Conservation (phyloP, 2,113 vertebrate genomes). For the Meleagris gallopavo region DNA sequence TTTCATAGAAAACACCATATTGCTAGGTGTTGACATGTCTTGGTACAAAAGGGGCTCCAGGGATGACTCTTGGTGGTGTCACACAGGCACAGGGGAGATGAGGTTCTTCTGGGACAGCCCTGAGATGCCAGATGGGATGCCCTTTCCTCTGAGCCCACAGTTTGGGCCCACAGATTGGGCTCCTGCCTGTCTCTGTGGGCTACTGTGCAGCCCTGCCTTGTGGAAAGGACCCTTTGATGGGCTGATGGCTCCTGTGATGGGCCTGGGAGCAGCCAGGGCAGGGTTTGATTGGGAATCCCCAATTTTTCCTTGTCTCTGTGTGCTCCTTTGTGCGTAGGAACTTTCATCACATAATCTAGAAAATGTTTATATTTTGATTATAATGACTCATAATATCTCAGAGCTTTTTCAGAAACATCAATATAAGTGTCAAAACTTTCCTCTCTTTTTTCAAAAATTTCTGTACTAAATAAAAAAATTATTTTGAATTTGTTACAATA, state of each 20-base stretch:
- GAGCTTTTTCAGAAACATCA: background rate
- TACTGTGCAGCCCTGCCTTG: background rate
- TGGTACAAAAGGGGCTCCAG: background rate
- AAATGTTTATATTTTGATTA: background rate
- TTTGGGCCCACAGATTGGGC: background rate
- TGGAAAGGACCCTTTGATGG: background rate
- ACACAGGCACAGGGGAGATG: background rate
- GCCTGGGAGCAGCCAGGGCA: background rate
- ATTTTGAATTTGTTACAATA: background rate
- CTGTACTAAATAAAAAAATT: background rate
- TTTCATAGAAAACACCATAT: background rate
- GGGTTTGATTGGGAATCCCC: rapidly evolving
- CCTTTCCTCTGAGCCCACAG: background rate
- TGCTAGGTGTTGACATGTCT: background rate
- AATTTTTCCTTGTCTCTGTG: background rate
- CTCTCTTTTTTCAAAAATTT: background rate
- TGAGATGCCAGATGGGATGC: background rate
- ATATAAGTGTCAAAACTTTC: background rate
- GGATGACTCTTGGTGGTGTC: background rate
- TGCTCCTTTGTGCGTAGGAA: background rate
- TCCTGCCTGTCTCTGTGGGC: background rate
- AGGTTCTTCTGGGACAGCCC: background rate
- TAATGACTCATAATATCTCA: background rate
- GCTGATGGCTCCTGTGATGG: background rate
- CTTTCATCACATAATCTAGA: background rate